phyloP scores from a whole-genome alignment of 2,888 invertebrate genomes.

The Heliconius charithonia region DNA sequence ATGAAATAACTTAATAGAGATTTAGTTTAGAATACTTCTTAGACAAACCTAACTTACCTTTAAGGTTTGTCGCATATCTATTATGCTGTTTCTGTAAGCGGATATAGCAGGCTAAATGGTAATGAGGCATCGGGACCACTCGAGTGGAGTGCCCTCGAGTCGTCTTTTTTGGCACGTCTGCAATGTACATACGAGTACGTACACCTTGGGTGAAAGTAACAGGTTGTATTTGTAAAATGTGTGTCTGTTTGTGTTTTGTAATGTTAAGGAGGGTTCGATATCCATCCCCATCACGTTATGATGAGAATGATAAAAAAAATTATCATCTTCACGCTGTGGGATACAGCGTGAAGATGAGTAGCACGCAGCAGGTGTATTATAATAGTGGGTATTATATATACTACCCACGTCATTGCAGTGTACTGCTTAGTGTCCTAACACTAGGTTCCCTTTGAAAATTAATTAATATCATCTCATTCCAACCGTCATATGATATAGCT shows the following conservation, averaged over 20 bases:
- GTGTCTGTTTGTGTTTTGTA: neutral
- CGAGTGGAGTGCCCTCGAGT: constrained; percentile 8
- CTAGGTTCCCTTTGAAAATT: neutral
- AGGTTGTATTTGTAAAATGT: neutral
- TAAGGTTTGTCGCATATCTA: too few species aligned
- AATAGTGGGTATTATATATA: too few species aligned
- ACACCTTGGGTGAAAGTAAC: neutral
- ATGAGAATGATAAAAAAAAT: too few species aligned
- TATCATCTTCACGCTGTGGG: too few species aligned
- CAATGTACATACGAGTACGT: neutral
- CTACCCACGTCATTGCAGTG: too few species aligned
- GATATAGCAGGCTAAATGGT: constrained; percentile 21
- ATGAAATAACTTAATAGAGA: too few species aligned
- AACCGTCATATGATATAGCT: constrained; percentile 7
- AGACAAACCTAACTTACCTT: too few species aligned
- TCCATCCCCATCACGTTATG: too few species aligned
- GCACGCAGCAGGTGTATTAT: too few species aligned
- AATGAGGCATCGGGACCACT: constrained; percentile 20
- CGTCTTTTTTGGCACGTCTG: constrained; percentile 20
- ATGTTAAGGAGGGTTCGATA: neutral
- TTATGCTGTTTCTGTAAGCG: too few species aligned
- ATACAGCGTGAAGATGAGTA: too few species aligned
- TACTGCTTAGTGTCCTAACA: neutral
- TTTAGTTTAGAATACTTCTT: too few species aligned
- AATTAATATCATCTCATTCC: neutral